Base-by-base conservation (phyloP, 2,113 vertebrate genomes). In the Callithrix jacchus region DNA sequence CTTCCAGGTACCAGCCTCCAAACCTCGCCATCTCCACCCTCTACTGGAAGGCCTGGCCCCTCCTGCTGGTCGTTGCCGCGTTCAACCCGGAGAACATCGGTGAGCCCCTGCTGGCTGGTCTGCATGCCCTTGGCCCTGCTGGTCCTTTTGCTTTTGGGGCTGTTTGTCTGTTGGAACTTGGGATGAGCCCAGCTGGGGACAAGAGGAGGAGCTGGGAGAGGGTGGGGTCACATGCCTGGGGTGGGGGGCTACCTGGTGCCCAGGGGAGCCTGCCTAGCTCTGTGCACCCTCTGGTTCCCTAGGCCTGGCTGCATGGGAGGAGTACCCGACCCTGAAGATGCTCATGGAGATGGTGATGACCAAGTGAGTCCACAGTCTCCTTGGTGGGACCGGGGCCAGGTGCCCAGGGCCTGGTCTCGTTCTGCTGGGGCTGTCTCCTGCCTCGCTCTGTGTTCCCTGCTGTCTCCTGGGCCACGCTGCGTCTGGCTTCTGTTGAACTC, bases 311-410 rank as follows among this genome's bases (percentile, higher is more conserved):
- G 99, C 99, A 0, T 99, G 99, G 99, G 99, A 99, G 87, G 99
- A 99, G 76, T 99, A 99, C 95, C 99, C 99, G 3, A 99, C 99
- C 0, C 98, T 99, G 21, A 99, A 99, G 98, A 99, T 99, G 99
- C 99, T 99, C 49, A 99, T 99, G 99, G 99, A 99, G 97, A 99
- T 99, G 99, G 99, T 99, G 90, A 99, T 99, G 99, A 99, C 99
- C 77, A 99, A 99, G 99, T 99, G 96, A 98, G 99, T 99, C 87
- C 94, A 98, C 45, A 11, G 11, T n/a, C 77, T 18, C 37, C 79
- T 4, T 3, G 3, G 27, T 20, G 32, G 27, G 40, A 20, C 18
- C 1, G 8, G 76, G 49, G 6, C 1, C 6, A 35, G 37, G 58
- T 20, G 5, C n/a, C 10, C 42, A 3, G 11, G 54, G 45, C 61